Percentiles rank a stretch among this genome's conserved stretches.
Evolutionary conservation across 2,888 invertebrate genomes (phyloP).

Genomic region (Sphaeridia pumilis): DNA sequence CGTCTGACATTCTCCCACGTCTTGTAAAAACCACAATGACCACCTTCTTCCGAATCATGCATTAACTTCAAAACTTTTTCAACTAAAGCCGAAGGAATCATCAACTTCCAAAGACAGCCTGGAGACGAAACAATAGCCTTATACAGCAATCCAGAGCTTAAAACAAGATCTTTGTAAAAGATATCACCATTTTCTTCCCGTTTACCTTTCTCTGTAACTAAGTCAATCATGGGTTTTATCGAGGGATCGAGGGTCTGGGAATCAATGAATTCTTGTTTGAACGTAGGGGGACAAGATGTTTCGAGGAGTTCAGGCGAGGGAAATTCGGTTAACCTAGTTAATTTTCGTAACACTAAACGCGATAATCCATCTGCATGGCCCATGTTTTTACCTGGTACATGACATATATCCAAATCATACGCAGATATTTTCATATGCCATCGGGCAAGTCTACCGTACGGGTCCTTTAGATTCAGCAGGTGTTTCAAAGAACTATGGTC

Average conservation of each 20-base stretch:
- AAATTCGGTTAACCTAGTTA: background rate
- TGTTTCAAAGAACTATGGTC: slow-evolving; percentile 31
- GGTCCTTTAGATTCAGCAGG: slow-evolving; percentile 19
- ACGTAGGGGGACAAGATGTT: background rate
- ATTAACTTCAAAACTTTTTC: background rate
- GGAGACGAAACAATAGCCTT: background rate
- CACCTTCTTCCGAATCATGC: background rate
- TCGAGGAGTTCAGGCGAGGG: background rate
- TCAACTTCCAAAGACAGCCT: background rate
- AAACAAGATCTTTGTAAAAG: background rate
- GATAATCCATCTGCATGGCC: background rate
- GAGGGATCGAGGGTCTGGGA: background rate
- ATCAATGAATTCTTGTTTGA: background rate
- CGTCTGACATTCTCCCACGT: background rate
- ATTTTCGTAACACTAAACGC: background rate
- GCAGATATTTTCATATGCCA: slow-evolving; percentile 23
- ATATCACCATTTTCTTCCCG: too few relatives aligned
- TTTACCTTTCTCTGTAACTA: background rate
- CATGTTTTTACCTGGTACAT: slow-evolving; percentile 13
- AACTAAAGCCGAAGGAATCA: background rate
- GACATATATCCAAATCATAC: slow-evolving; percentile 19
- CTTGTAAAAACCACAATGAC: slow-evolving; percentile 1
- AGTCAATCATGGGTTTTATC: background rate
- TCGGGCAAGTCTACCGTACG: slow-evolving; percentile 20
- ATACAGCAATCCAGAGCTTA: background rate